phyloP scores from a whole-genome alignment of 2,797 vertebrate species.

The Thamnophis elegans region DNA sequence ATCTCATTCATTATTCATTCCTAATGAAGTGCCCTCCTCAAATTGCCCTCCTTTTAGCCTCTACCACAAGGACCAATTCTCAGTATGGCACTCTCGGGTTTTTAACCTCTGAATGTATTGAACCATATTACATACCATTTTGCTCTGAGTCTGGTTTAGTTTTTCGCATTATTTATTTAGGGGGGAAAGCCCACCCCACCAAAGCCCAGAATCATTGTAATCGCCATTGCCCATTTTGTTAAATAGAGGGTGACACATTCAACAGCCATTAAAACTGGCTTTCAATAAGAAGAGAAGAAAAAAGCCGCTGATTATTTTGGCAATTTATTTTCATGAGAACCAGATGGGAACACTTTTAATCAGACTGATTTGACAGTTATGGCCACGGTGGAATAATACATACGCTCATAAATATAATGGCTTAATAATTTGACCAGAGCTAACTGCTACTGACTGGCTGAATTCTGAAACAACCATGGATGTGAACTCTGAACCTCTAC shows the following conservation, averaged over 20 bases:
- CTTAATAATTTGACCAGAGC: conserved; percentile 24
- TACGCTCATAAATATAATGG: conserved; percentile 22
- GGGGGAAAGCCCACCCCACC: background rate
- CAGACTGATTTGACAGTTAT: conserved; percentile 39
- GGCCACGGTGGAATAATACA: conserved; percentile 19
- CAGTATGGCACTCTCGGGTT: conserved; percentile 35
- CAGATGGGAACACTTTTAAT: conserved; percentile 42
- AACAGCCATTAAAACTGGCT: conserved; percentile 29
- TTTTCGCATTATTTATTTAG: conserved; percentile 40
- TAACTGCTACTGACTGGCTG: background rate
- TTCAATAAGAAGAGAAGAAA: conserved; percentile 34
- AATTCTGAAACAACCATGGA: background rate
- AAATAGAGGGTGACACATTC: conserved; percentile 31
- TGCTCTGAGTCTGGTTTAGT: background rate
- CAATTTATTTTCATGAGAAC: conserved; percentile 44
- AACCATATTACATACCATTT: conserved; percentile 17
- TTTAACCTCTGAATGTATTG: conserved; percentile 39
- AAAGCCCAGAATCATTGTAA: conserved; percentile 9
- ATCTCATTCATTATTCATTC: conserved; percentile 56
- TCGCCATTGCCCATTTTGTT: conserved; percentile 38
- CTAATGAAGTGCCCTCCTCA: conserved; percentile 59
- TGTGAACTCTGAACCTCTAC: fast-evolving
- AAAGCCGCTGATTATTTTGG: conserved; percentile 40
- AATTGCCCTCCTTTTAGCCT: conserved; percentile 47
- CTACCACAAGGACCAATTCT: conserved; percentile 50